phyloP scores from a whole-genome alignment of 2,888 invertebrate species.

The Thereva unica region DNA sequence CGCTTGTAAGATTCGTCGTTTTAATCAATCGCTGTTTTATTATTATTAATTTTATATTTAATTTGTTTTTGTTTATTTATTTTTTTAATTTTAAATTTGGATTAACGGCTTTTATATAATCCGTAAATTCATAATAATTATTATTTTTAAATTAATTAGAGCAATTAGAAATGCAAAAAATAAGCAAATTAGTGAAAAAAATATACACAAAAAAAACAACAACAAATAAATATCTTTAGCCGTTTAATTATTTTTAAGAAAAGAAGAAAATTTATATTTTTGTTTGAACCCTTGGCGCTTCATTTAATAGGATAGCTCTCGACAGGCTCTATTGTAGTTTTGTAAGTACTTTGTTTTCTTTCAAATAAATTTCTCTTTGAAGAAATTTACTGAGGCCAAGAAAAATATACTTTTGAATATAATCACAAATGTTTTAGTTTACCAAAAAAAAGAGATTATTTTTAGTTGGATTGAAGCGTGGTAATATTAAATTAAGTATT shows the following conservation, averaged over 20 bases:
- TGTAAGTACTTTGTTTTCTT: conserved; percentile 59
- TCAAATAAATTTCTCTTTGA: conserved; percentile 38
- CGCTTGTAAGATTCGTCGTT: no score
- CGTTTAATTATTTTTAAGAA: conserved; percentile 45
- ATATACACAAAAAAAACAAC: conserved; percentile 53
- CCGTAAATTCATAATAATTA: not conserved
- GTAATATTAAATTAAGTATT: no score
- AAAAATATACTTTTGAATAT: no score
- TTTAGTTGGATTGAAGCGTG: no score
- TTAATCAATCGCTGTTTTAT: no score
- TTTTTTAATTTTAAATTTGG: not conserved
- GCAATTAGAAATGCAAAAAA: conserved; percentile 4
- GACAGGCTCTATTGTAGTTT: conserved; percentile 59
- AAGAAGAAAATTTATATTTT: conserved; percentile 75
- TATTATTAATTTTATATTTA: no score
- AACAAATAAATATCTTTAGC: not conserved
- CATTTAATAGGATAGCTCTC: conserved; percentile 60
- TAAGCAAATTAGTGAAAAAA: conserved; percentile 12
- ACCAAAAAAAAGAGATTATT: no score
- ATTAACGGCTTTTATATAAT: not conserved
- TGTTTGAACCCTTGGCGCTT: conserved; percentile 66
- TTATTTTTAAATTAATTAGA: no score
- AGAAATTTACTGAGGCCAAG: conserved; percentile 10
- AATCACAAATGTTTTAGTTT: no score
- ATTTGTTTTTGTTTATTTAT: no score